Evolutionary conservation across 2,888 invertebrate species (phyloP).

Genomic region (Arge pagana): DNA sequence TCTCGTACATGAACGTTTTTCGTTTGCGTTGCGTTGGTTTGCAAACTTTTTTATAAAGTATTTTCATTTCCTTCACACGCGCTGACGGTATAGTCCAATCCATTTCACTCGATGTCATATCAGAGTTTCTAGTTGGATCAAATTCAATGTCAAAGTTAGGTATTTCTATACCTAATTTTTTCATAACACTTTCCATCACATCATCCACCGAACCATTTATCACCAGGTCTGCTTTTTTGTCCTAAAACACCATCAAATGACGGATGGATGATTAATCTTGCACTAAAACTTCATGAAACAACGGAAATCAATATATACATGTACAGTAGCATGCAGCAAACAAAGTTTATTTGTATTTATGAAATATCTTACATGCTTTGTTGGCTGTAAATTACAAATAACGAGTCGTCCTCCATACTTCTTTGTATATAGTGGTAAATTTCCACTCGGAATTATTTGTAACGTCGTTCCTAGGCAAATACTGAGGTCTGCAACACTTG

Average conservation of each 20-base stretch:
- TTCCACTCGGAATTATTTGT: slow-evolving; percentile 97
- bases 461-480: slow-evolving; percentile 96
- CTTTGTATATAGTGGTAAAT: slow-evolving; percentile 83
- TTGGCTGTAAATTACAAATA: slow-evolving; percentile 96
- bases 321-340: not conserved
- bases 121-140: slow-evolving; percentile 70
- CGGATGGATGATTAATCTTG: not conserved
- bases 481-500: slow-evolving; percentile 88
- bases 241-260: slow-evolving; percentile 64
- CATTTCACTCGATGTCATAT: slow-evolving; percentile 57
- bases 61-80: slow-evolving; percentile 67
- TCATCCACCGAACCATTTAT: slow-evolving; percentile 90
- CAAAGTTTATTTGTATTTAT: no score
- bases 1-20: slow-evolving; percentile 54
- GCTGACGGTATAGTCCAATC: slow-evolving; percentile 76
- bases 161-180: slow-evolving; percentile 73
- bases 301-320: not conserved
- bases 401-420: slow-evolving; percentile 87
- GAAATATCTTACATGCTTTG: slow-evolving; percentile 82
- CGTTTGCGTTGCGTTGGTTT: slow-evolving; percentile 56
- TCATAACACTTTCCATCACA: slow-evolving; percentile 75
- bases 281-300: not conserved
- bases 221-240: slow-evolving; percentile 86
- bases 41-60: slow-evolving; percentile 63
- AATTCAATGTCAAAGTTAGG: slow-evolving; percentile 69